Evolutionary conservation across 1,140 invertebrate genomes (phyloP), one percentile per base, ranked within the genome.

Genomic region (Drosophila lini): DNA sequence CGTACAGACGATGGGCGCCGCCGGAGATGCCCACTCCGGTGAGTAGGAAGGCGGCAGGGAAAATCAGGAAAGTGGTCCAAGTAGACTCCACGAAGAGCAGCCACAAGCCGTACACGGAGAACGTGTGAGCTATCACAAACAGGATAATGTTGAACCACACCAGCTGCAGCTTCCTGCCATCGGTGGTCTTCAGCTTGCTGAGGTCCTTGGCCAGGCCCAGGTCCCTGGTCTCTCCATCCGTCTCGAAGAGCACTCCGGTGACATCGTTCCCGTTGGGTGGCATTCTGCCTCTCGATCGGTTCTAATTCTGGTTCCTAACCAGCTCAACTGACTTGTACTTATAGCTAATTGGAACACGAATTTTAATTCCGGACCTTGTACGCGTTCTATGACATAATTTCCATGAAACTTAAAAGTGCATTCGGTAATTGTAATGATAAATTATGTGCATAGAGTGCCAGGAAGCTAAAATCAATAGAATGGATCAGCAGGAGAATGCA

Each of bases 91-190:
- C 96, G 9, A 98, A 92, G 74, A 95, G 94, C 1, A 98, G 93
- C 83, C 96, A 98, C 0, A 96, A 71, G 25, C 97, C 98, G 91
- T 98, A 98, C 1, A 98, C 15, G 6, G 97, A 96, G 25, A 95
- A 95, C 11, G 96, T 25, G 93, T 99, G 98, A 9, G 99, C 94
- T 67, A 95, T 95, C 6, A 93, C 82, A 91, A 99, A 98, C 0
- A 97, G 92, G 3, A 96, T 93, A 8, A 99, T 97, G 92, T 99
- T 99, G 78, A 96, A 94, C 98, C 98, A 99, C 0, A 99, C 98
- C 34, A 98, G 95, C 81, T 96, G 78, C 8, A 93, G 86, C 76
- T 94, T 92, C 47, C 92, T 48, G 34, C 60, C 52, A 52, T 52
- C 48, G 10, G 28, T 32, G 28, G 28, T 50, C 10, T 32, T 32